phyloP scores from a whole-genome alignment of 2,113 vertebrate species.

The Callorhinus ursinus region DNA sequence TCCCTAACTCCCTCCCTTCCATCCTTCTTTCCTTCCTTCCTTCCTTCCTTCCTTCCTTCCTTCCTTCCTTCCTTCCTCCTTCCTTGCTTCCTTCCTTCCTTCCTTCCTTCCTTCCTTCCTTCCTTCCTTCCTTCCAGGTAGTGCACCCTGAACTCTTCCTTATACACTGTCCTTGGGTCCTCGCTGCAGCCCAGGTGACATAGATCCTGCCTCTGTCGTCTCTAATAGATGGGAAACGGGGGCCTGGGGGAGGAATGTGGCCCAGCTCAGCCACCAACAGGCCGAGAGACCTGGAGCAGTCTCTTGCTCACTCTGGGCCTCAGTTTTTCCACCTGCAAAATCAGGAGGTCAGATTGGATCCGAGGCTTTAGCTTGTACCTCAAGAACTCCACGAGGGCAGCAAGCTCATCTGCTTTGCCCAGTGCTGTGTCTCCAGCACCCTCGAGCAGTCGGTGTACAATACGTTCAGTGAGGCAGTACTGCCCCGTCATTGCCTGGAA shows the following conservation, averaged over 20 bases:
- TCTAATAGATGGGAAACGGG: slow-evolving; percentile 17
- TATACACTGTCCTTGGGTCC: background rate
- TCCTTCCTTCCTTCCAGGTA: background rate
- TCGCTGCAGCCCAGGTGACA: background rate
- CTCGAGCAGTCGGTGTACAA: background rate
- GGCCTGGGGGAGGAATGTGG: background rate
- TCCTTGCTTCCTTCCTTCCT: background rate
- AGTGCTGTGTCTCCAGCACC: background rate
- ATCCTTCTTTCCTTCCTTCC: background rate
- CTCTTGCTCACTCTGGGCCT: background rate
- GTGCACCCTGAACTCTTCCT: background rate
- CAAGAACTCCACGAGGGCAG: background rate
- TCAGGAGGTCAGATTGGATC: background rate
- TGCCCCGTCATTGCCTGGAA: background rate
- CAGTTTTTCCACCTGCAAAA: background rate
- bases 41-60: background rate
- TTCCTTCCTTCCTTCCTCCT: no score
- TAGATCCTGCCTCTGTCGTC: background rate
- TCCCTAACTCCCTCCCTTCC: no score
- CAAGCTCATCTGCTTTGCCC: background rate
- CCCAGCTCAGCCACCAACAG: background rate
- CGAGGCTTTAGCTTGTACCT: background rate
- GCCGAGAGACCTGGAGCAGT: background rate
- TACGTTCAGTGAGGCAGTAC: accelerated
- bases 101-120: background rate